A percentile compares a stretch with the other conserved stretches of the same genome.
Conservation (phyloP, 2,888 invertebrate species). For the Hyppa rectilinea region DNA sequence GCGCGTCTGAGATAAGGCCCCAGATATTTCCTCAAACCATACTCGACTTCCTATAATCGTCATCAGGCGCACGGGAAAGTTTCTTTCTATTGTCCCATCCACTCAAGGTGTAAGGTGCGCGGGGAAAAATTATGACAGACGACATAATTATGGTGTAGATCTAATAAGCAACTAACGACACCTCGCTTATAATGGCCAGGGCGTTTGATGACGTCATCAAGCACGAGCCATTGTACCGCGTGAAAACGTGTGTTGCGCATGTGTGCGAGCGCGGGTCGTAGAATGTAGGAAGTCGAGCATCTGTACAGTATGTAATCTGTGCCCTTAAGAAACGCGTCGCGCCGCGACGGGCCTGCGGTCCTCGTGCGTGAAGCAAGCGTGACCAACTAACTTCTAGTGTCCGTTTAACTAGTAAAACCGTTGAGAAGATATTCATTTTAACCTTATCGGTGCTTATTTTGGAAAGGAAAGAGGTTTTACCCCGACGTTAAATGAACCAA, state of each 20-base stretch:
- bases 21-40: slow-evolving; percentile 47
- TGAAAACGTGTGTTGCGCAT: slow-evolving; percentile 25
- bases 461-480: slow-evolving; percentile 6
- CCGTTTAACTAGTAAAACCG: slow-evolving; percentile 32
- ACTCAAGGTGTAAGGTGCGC: not conserved
- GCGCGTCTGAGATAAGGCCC: not conserved
- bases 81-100: not conserved
- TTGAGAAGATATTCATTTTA: not conserved
- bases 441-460: not conserved
- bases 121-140: not conserved
- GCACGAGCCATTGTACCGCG: not conserved
- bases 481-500: slow-evolving; percentile 25
- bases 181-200: not conserved
- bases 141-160: not conserved
- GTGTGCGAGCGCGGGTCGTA: slow-evolving; percentile 19
- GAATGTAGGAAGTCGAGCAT: slow-evolving; percentile 44
- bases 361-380: slow-evolving; percentile 52
- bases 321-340: slow-evolving; percentile 57
- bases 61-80: not conserved
- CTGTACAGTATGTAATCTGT: slow-evolving; percentile 53
- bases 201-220: not conserved
- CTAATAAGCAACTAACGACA: not conserved
- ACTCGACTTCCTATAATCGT: slow-evolving; percentile 43
- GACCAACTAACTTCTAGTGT: slow-evolving; percentile 52
- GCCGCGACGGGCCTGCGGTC: slow-evolving; percentile 59